phyloP scores from a whole-genome alignment of 2,888 invertebrate genomes.

The Polylopha cassiicola region DNA sequence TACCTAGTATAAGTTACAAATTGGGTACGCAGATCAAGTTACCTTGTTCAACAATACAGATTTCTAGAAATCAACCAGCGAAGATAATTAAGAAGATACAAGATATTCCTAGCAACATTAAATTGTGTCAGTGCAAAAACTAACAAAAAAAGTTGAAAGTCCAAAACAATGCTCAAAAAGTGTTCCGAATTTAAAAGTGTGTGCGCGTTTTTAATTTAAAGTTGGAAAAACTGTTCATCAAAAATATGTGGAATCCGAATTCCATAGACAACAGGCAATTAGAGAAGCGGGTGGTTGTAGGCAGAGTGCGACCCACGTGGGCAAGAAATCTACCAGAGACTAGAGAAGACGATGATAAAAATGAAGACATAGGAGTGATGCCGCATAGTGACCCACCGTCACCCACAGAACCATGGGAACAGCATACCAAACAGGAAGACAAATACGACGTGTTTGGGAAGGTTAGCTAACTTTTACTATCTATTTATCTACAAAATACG shows the following conservation, averaged over 20 bases:
- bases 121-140: too few species aligned
- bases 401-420: conserved; percentile 63
- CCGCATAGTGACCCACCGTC: conserved; percentile 68
- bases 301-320: conserved; percentile 74
- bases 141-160: too few species aligned
- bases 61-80: too few species aligned
- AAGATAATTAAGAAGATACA: too few species aligned
- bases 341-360: conserved; percentile 65
- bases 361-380: conserved; percentile 56
- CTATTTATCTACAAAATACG: background rate
- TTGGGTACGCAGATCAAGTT: too few species aligned
- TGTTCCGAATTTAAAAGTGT: too few species aligned
- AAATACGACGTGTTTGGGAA: conserved; percentile 77
- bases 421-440: conserved; percentile 64
- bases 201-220: too few species aligned
- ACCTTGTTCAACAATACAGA: too few species aligned
- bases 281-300: conserved; percentile 79
- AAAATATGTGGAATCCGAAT: conserved; percentile 69
- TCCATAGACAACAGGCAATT: conserved; percentile 69
- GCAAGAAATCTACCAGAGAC: conserved; percentile 70
- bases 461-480: conserved; percentile 45
- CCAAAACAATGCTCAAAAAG: too few species aligned
- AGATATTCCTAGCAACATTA: too few species aligned
- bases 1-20: too few species aligned
- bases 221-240: too few species aligned